Percentiles rank a stretch among this genome's conserved stretches.
phyloP scores from a whole-genome alignment of 2,888 invertebrate species.

The Archips xylosteana region DNA sequence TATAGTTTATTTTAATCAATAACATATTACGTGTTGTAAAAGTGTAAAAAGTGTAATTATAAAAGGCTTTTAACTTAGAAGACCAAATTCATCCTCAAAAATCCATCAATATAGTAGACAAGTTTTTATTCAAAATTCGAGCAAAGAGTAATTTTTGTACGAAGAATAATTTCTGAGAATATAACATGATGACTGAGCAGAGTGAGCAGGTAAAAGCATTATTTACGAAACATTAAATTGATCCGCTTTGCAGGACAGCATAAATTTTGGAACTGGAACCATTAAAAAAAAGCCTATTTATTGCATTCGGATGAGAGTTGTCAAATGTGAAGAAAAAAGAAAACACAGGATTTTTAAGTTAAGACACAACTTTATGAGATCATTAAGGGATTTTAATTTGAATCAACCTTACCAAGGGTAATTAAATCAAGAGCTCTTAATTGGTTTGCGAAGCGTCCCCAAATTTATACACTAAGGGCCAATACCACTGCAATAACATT shows the following conservation, averaged over 20 bases:
- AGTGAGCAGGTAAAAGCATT: not conserved
- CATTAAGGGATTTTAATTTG: slow-evolving; percentile 27
- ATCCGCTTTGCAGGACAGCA: not conserved
- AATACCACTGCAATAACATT: not conserved
- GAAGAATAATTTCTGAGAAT: not conserved
- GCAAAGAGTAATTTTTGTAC: not conserved
- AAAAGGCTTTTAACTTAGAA: too few species aligned
- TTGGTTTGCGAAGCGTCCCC: not conserved
- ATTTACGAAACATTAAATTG: not conserved
- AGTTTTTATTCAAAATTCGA: not conserved
- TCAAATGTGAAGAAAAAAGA: slow-evolving; percentile 19
- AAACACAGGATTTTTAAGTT: slow-evolving; percentile 26
- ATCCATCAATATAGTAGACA: too few species aligned
- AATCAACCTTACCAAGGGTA: not conserved
- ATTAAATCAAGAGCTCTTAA: slow-evolving; percentile 23
- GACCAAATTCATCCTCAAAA: too few species aligned
- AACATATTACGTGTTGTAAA: too few species aligned
- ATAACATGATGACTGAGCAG: not conserved
- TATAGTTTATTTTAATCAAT: too few species aligned
- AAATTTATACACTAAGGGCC: slow-evolving; percentile 2
- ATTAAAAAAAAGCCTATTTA: slow-evolving; percentile 27
- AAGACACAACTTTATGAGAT: slow-evolving; percentile 22
- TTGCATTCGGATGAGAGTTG: slow-evolving; percentile 28
- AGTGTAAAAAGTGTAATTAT: too few species aligned
- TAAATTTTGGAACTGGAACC: not conserved